Evolutionary conservation across 2,113 vertebrate genomes (phyloP), one percentile per base, ranked within the genome.

Genomic region (Neotoma lepida): DNA sequence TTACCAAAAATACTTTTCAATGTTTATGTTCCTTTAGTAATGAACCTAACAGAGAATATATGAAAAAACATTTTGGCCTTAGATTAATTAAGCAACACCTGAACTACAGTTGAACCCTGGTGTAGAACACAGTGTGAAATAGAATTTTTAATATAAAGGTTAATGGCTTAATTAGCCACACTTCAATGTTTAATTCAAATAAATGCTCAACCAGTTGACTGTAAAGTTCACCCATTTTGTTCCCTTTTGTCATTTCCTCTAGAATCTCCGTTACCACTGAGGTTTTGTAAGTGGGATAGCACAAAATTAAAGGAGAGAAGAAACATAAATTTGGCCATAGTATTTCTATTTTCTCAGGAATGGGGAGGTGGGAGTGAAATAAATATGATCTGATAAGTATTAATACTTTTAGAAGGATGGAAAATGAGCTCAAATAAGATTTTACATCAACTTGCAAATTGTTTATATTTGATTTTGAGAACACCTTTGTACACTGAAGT

Each of bases 111-210:
- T 97, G 85, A 98, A 66, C 91, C 95, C 18, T 44, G 30, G 20
- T 95, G 80, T 92, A 98, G 88, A 88, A 94, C 97, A 96, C 97
- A 97, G 97, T 97, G 94, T 97, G 98, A 98, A 97, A 97, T 93
- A 93, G 92, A 97, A 98, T 97, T 98, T 96, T 97, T 97, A 98
- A 97, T 96, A 84, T 81, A 98, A 98, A 98, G 97, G 97, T 98
- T 98, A 98, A 98, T 98, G 94, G 97, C 74, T 98, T 98, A 98
- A 98, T 98, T 98, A 98, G 77, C 66, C 51, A 96, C 87, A 96
- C 97, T 98, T 97, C 98, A 97, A 97, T 97, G 94, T 98, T 98
- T 98, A 97, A 98, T 98, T 98, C 96, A 97, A 97, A 97, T 95
- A 98, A 97, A 98, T 95, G 78, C 85, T 94, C 96, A 93, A 80